Evolutionary conservation across 2,797 vertebrate genomes (phyloP).

Genomic region (Enteromius treurensis): DNA sequence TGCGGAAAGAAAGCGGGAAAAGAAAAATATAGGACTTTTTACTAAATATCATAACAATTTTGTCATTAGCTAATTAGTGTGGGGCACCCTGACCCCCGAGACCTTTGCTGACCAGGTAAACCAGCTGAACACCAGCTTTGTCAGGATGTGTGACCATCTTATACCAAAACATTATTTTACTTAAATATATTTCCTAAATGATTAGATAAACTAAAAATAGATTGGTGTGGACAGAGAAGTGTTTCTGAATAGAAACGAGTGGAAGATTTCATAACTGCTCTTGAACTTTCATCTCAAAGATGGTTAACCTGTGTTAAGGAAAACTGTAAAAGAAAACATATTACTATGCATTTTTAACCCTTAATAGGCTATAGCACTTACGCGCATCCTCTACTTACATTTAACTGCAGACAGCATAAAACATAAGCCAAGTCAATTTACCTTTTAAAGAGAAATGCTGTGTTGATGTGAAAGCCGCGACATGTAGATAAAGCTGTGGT

Average conservation of each 20-base stretch:
- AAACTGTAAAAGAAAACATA: background rate
- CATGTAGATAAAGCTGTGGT: conserved; percentile 1
- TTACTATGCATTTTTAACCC: background rate
- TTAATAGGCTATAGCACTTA: background rate
- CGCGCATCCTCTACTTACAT: background rate
- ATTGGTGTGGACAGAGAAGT: background rate
- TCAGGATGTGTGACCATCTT: background rate
- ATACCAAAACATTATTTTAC: background rate
- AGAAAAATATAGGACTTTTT: no score
- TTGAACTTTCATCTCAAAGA: background rate
- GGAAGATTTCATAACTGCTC: background rate
- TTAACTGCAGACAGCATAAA: background rate
- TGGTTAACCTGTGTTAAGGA: background rate
- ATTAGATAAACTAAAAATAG: background rate
- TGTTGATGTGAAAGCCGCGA: background rate
- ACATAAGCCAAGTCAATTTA: background rate
- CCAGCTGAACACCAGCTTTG: background rate
- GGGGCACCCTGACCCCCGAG: no score
- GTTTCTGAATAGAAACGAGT: background rate
- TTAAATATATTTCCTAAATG: background rate
- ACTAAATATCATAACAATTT: no score
- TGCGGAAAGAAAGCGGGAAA: no score
- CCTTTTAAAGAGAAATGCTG: conserved; percentile 13
- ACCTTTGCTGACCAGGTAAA: background rate
- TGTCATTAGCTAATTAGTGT: no score